Evolutionary conservation across 1,140 invertebrate species (phyloP).

Genomic region (Zaprionus taronus): DNA sequence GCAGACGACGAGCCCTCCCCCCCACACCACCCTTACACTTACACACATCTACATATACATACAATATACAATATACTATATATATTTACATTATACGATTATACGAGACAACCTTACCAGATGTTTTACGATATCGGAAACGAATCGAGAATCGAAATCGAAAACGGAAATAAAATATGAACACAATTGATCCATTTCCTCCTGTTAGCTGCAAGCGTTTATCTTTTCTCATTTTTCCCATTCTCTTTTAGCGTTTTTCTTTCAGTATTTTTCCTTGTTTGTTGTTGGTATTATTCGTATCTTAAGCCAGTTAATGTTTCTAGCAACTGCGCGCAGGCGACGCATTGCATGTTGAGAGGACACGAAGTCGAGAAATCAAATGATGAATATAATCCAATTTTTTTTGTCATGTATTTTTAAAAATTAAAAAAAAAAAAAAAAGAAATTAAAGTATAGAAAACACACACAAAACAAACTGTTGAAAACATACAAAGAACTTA

Average conservation of each 20-base stretch:
- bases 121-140: slow-evolving; percentile 17
- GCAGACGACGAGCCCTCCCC: slow-evolving; percentile 8
- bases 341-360: slow-evolving; percentile 36
- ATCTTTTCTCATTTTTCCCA: slow-evolving; percentile 27
- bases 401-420: slow-evolving; percentile 54
- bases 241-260: background rate
- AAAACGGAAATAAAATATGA: slow-evolving; percentile 69
- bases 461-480: slow-evolving; percentile 24
- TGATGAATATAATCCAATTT: slow-evolving; percentile 39
- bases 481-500: slow-evolving; percentile 23
- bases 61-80: slow-evolving; percentile 1
- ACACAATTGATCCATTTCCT: slow-evolving; percentile 35
- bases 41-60: slow-evolving; percentile 9
- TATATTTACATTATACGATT: slow-evolving; percentile 27
- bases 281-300: slow-evolving; percentile 12
- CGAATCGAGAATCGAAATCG: slow-evolving; percentile 22
- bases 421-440: slow-evolving; percentile 43
- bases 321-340: slow-evolving; percentile 52
- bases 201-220: slow-evolving; percentile 41
- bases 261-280: background rate
- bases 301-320: background rate
- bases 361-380: slow-evolving; percentile 22
- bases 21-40: background rate
- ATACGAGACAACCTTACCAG: slow-evolving; percentile 51
- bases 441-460: slow-evolving; percentile 5